Evolutionary conservation across 2,888 invertebrate species (phyloP), one percentile per base, ranked within the genome.

Genomic region (Caradrina kadenii): DNA sequence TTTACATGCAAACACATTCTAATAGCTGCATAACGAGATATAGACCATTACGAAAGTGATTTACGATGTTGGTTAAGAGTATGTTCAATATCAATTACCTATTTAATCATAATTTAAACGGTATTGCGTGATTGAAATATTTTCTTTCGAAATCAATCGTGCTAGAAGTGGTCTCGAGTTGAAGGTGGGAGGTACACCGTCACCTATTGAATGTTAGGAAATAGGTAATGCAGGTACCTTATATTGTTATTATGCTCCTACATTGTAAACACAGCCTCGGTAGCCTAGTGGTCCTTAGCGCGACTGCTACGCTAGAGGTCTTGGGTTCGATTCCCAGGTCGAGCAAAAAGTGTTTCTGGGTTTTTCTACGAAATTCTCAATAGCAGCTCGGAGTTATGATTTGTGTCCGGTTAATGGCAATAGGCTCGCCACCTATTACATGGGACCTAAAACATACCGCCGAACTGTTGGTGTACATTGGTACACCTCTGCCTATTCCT

Each of bases 111-210:
- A 82, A 76, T 68, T 77, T 79, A 74, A 79, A 72, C 75, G 72
- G 75, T 73, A 67, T 85, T 76, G 81, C 82, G 77, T 85, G 80
- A 72, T 71, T 45, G 71, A 76, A 79, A 73, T 79, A 77, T 79
- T 78, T 84, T 86, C 82, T 86, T 85, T 80, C 68, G 73, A 69
- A 86, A 77, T 73, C 80, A 81, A 86, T 85, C 81, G 77, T 76
- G 81, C 86, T 75, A 79, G 80, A 80, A 69, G 67, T 71, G 35
- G 54, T 67, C 67, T 69, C 69, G 59, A 61, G 53, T 67, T 7
- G 39, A 13, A 49, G 55, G 69, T 75, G 65, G 73, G 65, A 73
- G 71, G 63, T 42, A 69, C 71, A 70, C 73, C 63, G 54, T 39
- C 48, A 63, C 42, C 42, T 62, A 42, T 11, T 59, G 15, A 17